Percentiles rank a stretch among this genome's conserved stretches.
Conservation (phyloP, 1,140 invertebrate genomes). For the Mycetomoellerius zeteki region DNA sequence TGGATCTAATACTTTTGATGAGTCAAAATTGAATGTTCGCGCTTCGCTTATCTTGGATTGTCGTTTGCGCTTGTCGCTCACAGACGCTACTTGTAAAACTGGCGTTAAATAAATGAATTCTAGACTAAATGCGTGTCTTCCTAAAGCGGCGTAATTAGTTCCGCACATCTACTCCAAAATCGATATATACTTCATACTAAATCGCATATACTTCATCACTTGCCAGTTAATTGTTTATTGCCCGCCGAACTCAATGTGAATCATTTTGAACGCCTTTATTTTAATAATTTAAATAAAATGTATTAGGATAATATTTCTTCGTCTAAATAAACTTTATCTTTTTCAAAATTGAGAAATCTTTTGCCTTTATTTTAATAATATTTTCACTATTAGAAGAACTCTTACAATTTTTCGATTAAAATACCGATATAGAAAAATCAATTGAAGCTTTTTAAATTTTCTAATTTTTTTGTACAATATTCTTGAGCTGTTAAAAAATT, state of each 20-base stretch:
- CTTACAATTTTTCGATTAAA: background rate
- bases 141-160: constrained; percentile 13
- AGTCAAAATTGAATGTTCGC: constrained; percentile 58
- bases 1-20: constrained; percentile 53
- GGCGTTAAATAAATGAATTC: constrained; percentile 56
- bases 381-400: background rate
- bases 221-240: constrained; percentile 24
- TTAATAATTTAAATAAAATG: too few species aligned
- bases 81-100: constrained; percentile 15
- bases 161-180: constrained; percentile 18
- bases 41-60: background rate
- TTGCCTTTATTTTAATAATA: too few species aligned
- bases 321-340: too few species aligned
- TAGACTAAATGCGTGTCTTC: background rate
- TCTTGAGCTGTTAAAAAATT: background rate
- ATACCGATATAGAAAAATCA: background rate
- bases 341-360: too few species aligned
- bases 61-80: background rate
- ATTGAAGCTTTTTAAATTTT: background rate
- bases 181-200: too few species aligned
- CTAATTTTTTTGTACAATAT: background rate
- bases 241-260: background rate
- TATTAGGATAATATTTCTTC: too few species aligned
- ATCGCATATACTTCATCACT: background rate
- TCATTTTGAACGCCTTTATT: too few species aligned